Conservation (phyloP, 2,797 vertebrate species). For the Xiphorhynchus erythropygius region DNA sequence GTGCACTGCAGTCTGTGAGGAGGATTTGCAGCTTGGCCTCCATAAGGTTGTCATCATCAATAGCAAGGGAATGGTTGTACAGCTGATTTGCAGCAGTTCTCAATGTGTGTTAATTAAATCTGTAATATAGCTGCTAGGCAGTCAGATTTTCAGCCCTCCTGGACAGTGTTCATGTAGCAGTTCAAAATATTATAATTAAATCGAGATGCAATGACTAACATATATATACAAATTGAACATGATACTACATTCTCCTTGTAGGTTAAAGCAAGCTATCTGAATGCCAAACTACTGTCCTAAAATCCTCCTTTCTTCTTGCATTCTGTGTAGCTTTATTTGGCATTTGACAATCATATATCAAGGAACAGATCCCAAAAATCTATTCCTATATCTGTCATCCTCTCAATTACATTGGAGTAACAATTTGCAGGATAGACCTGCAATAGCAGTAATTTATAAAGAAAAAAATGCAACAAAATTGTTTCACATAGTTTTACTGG, state of each 20-base stretch:
- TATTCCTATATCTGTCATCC: background rate
- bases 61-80: constrained; percentile 3
- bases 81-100: constrained; percentile 43
- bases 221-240: background rate
- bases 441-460: background rate
- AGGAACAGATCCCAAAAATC: background rate
- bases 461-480: background rate
- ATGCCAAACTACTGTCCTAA: background rate
- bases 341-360: background rate
- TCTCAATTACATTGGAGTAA: background rate
- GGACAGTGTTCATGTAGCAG: background rate
- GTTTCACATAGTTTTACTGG: background rate
- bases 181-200: constrained; percentile 26
- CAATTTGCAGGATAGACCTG: background rate
- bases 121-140: constrained; percentile 17
- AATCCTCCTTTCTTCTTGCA: background rate
- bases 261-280: background rate
- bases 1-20: background rate
- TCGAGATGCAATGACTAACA: background rate
- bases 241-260: background rate
- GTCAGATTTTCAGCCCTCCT: constrained; percentile 29
- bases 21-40: constrained; percentile 28
- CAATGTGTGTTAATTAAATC: constrained; percentile 24
- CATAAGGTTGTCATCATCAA: constrained; percentile 53
- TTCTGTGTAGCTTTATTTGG: background rate